These are phyloP conservation scores for Porites lobata DNA, from an alignment of 92 coral and sea anemone genomes.

Conservation along the genomic window DNA sequence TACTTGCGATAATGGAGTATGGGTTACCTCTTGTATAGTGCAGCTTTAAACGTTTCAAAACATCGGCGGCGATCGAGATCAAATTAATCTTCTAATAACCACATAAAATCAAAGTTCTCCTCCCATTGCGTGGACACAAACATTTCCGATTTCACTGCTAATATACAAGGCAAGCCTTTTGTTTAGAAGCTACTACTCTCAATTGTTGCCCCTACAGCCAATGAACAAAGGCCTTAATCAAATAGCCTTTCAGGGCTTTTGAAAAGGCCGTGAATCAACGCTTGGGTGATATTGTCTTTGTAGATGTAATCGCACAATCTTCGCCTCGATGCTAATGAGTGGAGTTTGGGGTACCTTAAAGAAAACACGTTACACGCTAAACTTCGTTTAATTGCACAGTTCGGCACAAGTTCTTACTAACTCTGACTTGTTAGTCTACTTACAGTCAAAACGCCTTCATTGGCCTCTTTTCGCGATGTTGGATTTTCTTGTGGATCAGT, in stretches of 20 bases:
- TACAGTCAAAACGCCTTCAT: too few species aligned
- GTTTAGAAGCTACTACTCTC: constrained; percentile 35
- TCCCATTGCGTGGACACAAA: constrained; percentile 44
- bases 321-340: constrained; percentile 47
- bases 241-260: constrained; percentile 36
- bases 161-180: constrained; percentile 42
- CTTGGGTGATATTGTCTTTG: constrained; percentile 49
- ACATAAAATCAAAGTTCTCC: constrained; percentile 60
- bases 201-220: constrained; percentile 43
- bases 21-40: constrained; percentile 17
- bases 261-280: constrained; percentile 39
- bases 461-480: too few species aligned
- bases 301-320: constrained; percentile 40
- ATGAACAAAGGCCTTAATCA: constrained; percentile 54
- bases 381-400: not conserved
- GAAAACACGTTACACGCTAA: not conserved
- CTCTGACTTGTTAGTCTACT: not conserved
- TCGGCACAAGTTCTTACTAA: not conserved
- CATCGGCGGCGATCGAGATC: constrained; percentile 29
- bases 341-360: not conserved
- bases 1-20: not conserved
- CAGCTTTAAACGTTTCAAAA: constrained; percentile 14
- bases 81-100: constrained; percentile 54
- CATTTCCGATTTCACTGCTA: constrained; percentile 49
- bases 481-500: not conserved